phyloP scores from a whole-genome alignment of 2,797 vertebrate genomes.

The Bradypodion ventrale region DNA sequence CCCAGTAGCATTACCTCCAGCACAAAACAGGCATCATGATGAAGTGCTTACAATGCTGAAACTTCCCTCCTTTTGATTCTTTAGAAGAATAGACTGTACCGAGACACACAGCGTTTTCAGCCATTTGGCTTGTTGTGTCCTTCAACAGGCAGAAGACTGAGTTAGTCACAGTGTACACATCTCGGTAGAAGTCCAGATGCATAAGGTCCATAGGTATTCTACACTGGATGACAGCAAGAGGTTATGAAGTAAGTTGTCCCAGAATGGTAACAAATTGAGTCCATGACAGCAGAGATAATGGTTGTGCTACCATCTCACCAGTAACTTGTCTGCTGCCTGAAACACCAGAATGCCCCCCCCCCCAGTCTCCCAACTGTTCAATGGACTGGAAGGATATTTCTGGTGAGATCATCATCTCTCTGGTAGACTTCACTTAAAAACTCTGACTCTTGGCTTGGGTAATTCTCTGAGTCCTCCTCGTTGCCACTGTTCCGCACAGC shows the following conservation, averaged over 20 bases:
- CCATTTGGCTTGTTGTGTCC: constrained; percentile 7
- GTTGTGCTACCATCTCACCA: background rate
- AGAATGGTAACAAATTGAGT: background rate
- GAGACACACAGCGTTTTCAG: constrained; percentile 6
- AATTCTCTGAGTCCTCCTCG: constrained; percentile 49
- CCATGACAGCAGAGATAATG: background rate
- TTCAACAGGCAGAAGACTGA: background rate
- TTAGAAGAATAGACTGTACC: background rate
- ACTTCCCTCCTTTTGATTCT: rapidly evolving
- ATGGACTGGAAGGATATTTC: constrained; percentile 13
- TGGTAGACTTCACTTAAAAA: constrained; percentile 69
- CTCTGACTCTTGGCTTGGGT: constrained; percentile 68
- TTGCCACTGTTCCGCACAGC: constrained; percentile 88
- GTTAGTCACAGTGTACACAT: constrained; percentile 1
- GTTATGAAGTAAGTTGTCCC: rapidly evolving
- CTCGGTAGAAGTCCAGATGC: background rate
- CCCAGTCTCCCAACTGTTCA: constrained; percentile 19
- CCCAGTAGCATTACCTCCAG: background rate
- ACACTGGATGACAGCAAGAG: background rate
- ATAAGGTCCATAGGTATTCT: background rate
- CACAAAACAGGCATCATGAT: constrained; percentile 7
- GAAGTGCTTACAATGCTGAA: rapidly evolving
- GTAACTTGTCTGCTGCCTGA: background rate
- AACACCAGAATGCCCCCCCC: rapidly evolving
- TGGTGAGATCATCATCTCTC: constrained; percentile 56